Evolutionary conservation across 2,113 vertebrate species (phyloP).

Genomic region (Actenoides hombroni): DNA sequence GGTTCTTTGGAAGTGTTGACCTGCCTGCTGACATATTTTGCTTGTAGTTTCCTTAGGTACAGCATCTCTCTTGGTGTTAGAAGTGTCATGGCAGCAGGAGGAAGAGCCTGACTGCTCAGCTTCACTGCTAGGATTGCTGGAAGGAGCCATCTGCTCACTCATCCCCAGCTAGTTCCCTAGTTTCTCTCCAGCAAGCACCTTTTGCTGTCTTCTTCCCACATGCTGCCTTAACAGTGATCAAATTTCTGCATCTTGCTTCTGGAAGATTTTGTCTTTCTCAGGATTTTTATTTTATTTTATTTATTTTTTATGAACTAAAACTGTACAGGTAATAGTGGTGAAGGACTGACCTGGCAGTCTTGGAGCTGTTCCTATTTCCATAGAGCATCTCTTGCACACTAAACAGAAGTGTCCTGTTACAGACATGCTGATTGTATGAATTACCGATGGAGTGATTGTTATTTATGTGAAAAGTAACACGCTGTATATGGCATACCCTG

Average conservation of each 20-base stretch:
- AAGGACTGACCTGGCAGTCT: neutral
- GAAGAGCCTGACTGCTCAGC: slow-evolving; percentile 15
- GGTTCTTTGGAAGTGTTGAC: neutral
- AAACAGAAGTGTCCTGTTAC: neutral
- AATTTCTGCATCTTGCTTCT: neutral
- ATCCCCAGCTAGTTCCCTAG: neutral
- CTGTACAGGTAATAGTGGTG: neutral
- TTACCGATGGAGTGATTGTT: neutral
- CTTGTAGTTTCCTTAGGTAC: neutral
- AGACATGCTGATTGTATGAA: neutral
- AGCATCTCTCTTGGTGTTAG: neutral
- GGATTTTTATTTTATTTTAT: too few species aligned
- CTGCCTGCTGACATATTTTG: neutral
- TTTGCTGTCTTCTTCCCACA: slow-evolving; percentile 13
- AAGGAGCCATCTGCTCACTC: slow-evolving; percentile 10
- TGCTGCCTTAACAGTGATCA: neutral
- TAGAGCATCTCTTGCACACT: neutral
- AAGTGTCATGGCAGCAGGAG: neutral
- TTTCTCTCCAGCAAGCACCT: slow-evolving; percentile 5
- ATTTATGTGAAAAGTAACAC: neutral
- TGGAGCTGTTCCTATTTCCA: neutral
- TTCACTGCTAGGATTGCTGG: neutral
- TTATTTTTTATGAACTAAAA: neutral
- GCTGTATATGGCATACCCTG: neutral
- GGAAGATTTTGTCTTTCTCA: neutral